phyloP scores from a whole-genome alignment of 1,140 invertebrate genomes.

The Pseudomyrmex gracilis region DNA sequence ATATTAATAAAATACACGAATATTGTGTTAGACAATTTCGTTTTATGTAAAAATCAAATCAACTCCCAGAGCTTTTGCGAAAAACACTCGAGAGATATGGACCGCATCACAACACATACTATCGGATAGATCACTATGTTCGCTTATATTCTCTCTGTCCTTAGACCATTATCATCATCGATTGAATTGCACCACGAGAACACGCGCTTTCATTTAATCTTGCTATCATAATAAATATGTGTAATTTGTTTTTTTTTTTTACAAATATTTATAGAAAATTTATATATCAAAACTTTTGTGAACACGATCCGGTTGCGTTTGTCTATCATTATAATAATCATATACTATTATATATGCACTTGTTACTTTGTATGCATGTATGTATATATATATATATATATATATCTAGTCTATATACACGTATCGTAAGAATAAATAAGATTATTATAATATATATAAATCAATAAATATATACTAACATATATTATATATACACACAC shows the following conservation, averaged over 20 bases:
- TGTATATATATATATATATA: slow-evolving; percentile 57
- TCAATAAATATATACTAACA: slow-evolving; percentile 13
- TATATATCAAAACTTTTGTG: slow-evolving; percentile 40
- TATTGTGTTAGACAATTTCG: neutral
- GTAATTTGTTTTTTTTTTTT: slow-evolving; percentile 18
- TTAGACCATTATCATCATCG: slow-evolving; percentile 8
- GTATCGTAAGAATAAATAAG: neutral
- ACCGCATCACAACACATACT: neutral
- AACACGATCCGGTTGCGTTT: slow-evolving; percentile 11
- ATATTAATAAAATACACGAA: neutral
- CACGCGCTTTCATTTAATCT: slow-evolving; percentile 31
- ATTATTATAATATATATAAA: slow-evolving; percentile 16
- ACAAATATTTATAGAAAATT: slow-evolving; percentile 36
- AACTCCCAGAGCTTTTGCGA: slow-evolving; percentile 20
- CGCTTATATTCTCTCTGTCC: slow-evolving; percentile 25
- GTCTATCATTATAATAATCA: neutral
- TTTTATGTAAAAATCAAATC: neutral
- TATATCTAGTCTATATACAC: neutral
- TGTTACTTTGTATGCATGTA: slow-evolving; percentile 35
- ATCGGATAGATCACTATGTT: neutral
- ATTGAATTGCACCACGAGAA: slow-evolving; percentile 36
- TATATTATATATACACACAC: neutral
- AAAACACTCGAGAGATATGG: neutral
- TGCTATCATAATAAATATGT: slow-evolving; percentile 24
- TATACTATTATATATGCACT: no score